Evolutionary conservation across 2,888 invertebrate species (phyloP), one percentile per base, ranked within the genome.

Genomic region (Spisula solida): DNA sequence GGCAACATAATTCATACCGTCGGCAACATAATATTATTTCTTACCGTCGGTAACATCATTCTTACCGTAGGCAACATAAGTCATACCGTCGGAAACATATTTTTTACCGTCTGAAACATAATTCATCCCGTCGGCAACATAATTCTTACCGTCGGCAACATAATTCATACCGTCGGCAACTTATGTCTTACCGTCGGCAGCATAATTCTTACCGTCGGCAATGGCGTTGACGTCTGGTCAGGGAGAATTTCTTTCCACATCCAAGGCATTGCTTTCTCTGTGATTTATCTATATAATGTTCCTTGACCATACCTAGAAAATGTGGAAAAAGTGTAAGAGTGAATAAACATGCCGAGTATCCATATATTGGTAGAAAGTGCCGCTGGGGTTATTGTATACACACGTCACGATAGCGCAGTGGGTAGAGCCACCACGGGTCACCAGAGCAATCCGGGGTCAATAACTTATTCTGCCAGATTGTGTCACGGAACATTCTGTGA

Each of bases 171-270:
- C n/a, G n/a, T n/a, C n/a, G n/a, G n/a, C n/a, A n/a, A n/a, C n/a
- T n/a, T n/a, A n/a, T n/a, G n/a, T n/a, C n/a, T n/a, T n/a, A n/a
- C n/a, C n/a, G n/a, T n/a, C n/a, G n/a, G n/a, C n/a, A n/a, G n/a
- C n/a, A n/a, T n/a, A n/a, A n/a, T n/a, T n/a, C n/a, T n/a, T n/a
- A 95, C 95, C 94, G 94, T 82, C 94, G 88, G 82, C 95, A 95
- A 81, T 95, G 95, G 60, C 93, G 93, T 16, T 90, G 92, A 84
- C 94, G 90, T 16, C 94, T 93, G n/a, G 93, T 91, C 12, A 95
- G 75, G 29, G 93, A 89, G 47, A 95, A 95, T 51, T 87, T 90
- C 78, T 92, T 94, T 18, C 90, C 88, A 86, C 95, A 95, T 14
- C 86, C 86, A 0, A 25, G 34, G 70, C 90, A 90, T 16, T 70